These are phyloP conservation scores for Gadopsis bispinosus DNA, from an alignment of 2,797 vertebrate species.

Conservation along the genomic window DNA sequence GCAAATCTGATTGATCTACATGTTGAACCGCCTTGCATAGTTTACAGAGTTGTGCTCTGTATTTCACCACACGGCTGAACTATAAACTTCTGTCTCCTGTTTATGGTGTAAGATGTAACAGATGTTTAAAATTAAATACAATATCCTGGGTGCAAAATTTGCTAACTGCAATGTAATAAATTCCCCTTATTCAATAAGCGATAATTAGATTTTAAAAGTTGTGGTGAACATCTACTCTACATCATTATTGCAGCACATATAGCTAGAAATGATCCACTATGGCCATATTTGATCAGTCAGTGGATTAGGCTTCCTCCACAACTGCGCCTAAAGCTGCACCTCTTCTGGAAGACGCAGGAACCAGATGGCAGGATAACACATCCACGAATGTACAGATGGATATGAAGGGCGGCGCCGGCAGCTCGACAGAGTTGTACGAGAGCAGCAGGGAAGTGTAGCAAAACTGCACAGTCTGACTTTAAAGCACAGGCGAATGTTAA, in stretches of 20 bases:
- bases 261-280: neutral
- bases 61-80: neutral
- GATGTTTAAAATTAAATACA: slow-evolving; percentile 31
- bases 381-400: slow-evolving; percentile 14
- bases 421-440: slow-evolving; percentile 1
- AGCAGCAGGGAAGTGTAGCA: slow-evolving; percentile 5
- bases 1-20: neutral
- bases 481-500: slow-evolving; percentile 53
- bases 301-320: slow-evolving; percentile 20
- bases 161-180: slow-evolving; percentile 12
- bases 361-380: slow-evolving; percentile 23
- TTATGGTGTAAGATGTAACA: slow-evolving; percentile 15
- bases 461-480: slow-evolving; percentile 43
- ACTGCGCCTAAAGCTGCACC: slow-evolving; percentile 18
- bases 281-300: slow-evolving; percentile 37
- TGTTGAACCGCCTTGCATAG: neutral
- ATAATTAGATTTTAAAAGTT: slow-evolving; percentile 41
- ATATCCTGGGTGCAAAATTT: slow-evolving; percentile 14
- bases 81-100: neutral
- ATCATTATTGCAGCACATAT: neutral
- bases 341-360: slow-evolving; percentile 32
- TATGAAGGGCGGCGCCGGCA: slow-evolving; percentile 8
- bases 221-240: neutral
- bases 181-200: slow-evolving; percentile 34
- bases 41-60: neutral